A percentile compares a stretch with the other conserved stretches of the same genome.
These are phyloP conservation scores for Apamea anceps DNA, from an alignment of 2,888 invertebrate genomes.

Conservation along the genomic window DNA sequence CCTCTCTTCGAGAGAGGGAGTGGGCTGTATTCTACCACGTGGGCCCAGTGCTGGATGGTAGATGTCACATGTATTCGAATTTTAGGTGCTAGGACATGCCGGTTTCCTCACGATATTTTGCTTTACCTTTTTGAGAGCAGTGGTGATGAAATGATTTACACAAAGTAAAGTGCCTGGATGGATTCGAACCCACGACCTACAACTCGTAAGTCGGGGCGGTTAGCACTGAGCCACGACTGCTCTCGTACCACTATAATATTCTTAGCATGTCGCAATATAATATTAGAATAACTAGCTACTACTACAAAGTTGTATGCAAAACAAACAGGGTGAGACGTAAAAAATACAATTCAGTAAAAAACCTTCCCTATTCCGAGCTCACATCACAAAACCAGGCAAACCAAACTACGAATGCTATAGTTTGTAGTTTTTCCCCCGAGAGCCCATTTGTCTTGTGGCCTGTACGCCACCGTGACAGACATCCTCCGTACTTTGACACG, in stretches of 20 bases:
- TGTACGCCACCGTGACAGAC: constrained; percentile 47
- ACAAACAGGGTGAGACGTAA: neutral
- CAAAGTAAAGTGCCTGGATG: no score
- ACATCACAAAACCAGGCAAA: neutral
- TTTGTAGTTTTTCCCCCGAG: constrained; percentile 53
- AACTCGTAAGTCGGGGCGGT: no score
- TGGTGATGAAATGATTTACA: no score
- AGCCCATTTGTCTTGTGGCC: constrained; percentile 59
- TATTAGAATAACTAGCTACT: neutral
- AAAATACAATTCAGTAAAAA: constrained; percentile 11
- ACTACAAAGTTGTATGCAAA: neutral
- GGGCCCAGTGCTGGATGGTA: no score
- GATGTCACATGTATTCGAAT: no score
- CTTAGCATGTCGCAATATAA: neutral
- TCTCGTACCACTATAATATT: neutral
- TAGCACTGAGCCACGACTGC: neutral
- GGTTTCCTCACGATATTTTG: no score
- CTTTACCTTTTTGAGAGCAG: no score
- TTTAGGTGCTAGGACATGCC: no score
- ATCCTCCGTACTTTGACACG: constrained; percentile 47
- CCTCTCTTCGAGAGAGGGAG: no score
- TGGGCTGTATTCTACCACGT: no score
- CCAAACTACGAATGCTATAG: constrained; percentile 42
- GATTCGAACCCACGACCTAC: no score
- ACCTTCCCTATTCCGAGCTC: neutral